These are phyloP conservation scores for Rhagologus leucostigma DNA, from an alignment of 2,113 vertebrate genomes.

Conservation along the genomic window DNA sequence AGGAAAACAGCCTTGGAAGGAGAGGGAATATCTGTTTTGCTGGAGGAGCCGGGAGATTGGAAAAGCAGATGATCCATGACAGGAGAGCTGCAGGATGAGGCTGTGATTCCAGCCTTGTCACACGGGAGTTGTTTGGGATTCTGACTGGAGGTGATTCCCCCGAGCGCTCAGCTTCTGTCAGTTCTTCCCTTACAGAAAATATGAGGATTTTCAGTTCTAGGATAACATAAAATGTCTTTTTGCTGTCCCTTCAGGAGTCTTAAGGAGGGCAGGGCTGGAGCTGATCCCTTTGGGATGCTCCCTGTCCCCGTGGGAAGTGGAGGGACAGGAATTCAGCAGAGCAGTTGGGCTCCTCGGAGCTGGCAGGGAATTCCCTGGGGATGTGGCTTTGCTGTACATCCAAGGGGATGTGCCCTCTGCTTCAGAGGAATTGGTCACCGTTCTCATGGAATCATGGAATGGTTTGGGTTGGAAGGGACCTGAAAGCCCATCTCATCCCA, in stretches of 20 bases:
- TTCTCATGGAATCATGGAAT: background rate
- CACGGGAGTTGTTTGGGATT: background rate
- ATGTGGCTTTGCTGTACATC: background rate
- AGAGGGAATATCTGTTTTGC: background rate
- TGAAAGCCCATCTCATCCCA: background rate
- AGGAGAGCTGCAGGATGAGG: background rate
- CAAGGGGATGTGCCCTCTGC: background rate
- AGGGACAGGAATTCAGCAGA: background rate
- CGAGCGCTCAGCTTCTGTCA: fast-evolving
- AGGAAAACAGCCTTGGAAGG: background rate
- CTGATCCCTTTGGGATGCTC: background rate
- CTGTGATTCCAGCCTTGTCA: background rate
- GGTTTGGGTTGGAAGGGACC: background rate
- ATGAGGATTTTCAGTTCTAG: background rate
- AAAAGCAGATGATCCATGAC: background rate
- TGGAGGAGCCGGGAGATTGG: background rate
- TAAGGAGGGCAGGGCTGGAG: background rate
- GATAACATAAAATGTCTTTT: no score
- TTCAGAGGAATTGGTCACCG: background rate
- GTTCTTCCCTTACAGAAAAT: background rate
- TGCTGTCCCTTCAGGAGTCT: background rate
- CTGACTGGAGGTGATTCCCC: background rate
- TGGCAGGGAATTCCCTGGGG: background rate
- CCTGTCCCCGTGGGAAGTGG: background rate
- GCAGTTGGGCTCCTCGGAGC: background rate